Conservation (phyloP, 2,797 vertebrate genomes). For the Liparis tanakae region DNA sequence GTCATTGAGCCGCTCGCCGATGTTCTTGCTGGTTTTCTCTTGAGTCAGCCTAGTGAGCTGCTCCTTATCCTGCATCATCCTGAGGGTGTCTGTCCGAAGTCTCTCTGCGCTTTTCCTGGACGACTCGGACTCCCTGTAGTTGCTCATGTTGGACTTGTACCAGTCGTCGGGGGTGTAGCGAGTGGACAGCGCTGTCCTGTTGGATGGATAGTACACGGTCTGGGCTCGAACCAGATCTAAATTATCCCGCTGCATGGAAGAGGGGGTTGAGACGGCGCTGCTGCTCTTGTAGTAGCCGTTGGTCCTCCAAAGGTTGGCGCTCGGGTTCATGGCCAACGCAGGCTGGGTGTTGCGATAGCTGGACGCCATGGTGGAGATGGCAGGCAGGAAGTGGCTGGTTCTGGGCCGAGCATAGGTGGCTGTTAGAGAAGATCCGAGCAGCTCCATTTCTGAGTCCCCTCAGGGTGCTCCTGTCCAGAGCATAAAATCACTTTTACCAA, state of each 20-base stretch:
- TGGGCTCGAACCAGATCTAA: slow-evolving; percentile 82
- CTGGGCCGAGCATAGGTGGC: slow-evolving; percentile 85
- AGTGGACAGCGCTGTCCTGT: slow-evolving; percentile 82
- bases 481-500: not conserved
- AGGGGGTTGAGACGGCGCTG: slow-evolving; percentile 71
- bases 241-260: slow-evolving; percentile 76
- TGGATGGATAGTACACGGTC: slow-evolving; percentile 86
- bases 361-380: slow-evolving; percentile 87
- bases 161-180: slow-evolving; percentile 91
- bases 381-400: slow-evolving; percentile 87
- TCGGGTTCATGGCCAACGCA: slow-evolving; percentile 75
- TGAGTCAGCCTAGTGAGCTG: slow-evolving; percentile 88
- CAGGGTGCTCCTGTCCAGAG: not conserved
- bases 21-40: slow-evolving; percentile 86
- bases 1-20: slow-evolving; percentile 90
- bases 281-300: slow-evolving; percentile 84
- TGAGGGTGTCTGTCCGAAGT: slow-evolving; percentile 86
- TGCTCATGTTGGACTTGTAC: slow-evolving; percentile 89
- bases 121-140: slow-evolving; percentile 88
- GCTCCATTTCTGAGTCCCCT: slow-evolving; percentile 81
- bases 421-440: slow-evolving; percentile 85
- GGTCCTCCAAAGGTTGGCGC: slow-evolving; percentile 86
- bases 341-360: slow-evolving; percentile 86
- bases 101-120: slow-evolving; percentile 89
- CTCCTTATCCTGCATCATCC: slow-evolving; percentile 90